Conservation (phyloP, 2,797 vertebrate genomes). For the Phalloptychus januarius region DNA sequence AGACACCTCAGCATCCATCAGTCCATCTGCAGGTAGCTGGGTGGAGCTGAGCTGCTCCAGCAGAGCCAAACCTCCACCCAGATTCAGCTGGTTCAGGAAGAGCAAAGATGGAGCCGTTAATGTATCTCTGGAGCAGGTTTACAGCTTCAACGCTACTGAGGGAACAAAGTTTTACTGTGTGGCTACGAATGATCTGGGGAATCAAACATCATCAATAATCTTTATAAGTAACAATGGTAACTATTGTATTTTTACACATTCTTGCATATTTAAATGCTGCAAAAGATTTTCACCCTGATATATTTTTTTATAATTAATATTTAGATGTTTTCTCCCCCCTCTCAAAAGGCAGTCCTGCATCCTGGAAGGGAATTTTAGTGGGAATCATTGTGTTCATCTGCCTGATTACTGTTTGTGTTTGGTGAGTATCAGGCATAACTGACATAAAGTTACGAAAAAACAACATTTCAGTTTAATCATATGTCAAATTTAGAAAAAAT, state of each 20-base stretch:
- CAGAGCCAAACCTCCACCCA: no score
- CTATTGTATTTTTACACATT: no score
- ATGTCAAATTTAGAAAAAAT: not conserved
- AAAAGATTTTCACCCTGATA: no score
- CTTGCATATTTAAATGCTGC: not conserved
- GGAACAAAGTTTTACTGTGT: not conserved
- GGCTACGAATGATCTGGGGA: not conserved
- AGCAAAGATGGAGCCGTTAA: not conserved
- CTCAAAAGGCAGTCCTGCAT: not conserved
- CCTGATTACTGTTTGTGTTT: not conserved
- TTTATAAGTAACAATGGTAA: no score
- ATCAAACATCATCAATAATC: not conserved
- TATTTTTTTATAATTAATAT: not conserved
- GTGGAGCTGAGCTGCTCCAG: no score
- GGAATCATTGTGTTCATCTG: not conserved
- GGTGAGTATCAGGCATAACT: not conserved
- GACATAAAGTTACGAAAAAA: not conserved
- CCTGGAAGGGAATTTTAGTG: not conserved
- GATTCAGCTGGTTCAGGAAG: not conserved
- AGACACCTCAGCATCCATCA: no score
- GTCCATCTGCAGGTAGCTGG: no score
- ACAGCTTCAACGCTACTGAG: not conserved
- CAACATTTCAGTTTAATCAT: not conserved
- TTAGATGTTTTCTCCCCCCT: not conserved
- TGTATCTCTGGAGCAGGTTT: not conserved